These are phyloP conservation scores for Phaonia tiefii DNA, from an alignment of 2,888 invertebrate genomes.

Conservation along the genomic window DNA sequence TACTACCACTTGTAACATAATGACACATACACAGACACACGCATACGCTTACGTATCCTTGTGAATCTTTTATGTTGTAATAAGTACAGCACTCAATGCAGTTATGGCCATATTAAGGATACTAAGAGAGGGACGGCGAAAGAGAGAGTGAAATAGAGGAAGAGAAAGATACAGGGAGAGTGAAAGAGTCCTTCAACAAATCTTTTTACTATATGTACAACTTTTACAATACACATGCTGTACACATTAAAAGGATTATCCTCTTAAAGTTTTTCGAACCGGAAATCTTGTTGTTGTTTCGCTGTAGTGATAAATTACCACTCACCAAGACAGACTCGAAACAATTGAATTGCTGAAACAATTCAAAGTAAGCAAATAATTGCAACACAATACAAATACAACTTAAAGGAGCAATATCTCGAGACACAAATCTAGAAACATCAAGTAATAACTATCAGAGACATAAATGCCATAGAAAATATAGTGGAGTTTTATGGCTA, in stretches of 20 bases:
- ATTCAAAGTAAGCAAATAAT: constrained; percentile 34
- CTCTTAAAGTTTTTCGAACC: constrained; percentile 65
- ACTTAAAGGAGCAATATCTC: not conserved
- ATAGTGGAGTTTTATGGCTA: too few species aligned
- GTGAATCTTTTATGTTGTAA: not conserved
- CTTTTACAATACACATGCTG: constrained; percentile 37
- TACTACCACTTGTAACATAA: not conserved
- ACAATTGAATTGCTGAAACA: constrained; percentile 71
- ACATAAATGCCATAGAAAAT: too few species aligned
- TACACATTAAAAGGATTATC: constrained; percentile 68
- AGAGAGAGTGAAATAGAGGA: too few species aligned
- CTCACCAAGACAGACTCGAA: constrained; percentile 70
- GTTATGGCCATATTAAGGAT: too few species aligned
- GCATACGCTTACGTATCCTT: constrained; percentile 5
- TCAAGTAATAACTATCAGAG: too few species aligned
- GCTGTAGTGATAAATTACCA: constrained; percentile 75
- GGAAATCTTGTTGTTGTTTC: constrained; percentile 65
- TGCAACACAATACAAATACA: not conserved
- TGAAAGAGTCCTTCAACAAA: constrained; percentile 13
- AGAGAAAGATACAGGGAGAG: too few species aligned
- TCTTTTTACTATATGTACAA: too few species aligned
- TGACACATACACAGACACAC: too few species aligned
- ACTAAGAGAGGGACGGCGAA: too few species aligned
- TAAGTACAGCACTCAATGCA: constrained; percentile 1
- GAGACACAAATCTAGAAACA: not conserved